Base-by-base conservation (phyloP, 92 coral and sea anemone genomes). In the Nematostella vectensis region DNA sequence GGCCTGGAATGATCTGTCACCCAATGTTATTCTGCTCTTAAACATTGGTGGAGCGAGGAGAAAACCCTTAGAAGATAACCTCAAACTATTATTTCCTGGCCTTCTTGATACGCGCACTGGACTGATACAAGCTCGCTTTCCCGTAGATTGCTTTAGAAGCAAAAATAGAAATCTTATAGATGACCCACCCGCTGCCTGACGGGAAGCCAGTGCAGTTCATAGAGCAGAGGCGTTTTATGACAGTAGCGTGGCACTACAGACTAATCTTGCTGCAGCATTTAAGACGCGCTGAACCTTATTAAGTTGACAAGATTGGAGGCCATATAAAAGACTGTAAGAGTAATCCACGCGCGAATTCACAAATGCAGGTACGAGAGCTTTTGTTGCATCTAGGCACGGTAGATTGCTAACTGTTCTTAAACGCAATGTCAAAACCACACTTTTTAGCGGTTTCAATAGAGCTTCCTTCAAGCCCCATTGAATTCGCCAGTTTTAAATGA, bases 401-500 rank as follows among this genome's bases (percentile, higher is more conserved):
- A 47, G 48, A 36, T 36, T 67, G 47, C 58, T n/a, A 54, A 55
- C 8, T 33, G 15, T 66, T 67, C 45, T 48, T 50, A 31, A 58
- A 67, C 25, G 59, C 66, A 20, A 52, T 38, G 61, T 67, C 69
- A 40, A 67, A 70, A 43, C 75, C 82, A 31, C 45, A 42, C 68
- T 53, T 75, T 68, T 68, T 68, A 48, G 20, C 29, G 82, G 82
- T 25, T 24, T 50, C 25, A 75, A 53, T 26, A 59, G 27, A 45
- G 82, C 64, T 63, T 71, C 69, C 49, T 63, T 62, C 77, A 61
- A 69, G 17, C 49, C 55, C 27, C 40, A 30, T 76, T 62, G 47
- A 76, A 76, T 33, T 61, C 50, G 28, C 76, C 83, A 31, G 76
- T 54, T 55, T 76, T 65, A 37, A 77, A 66, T 48, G 83, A 77